phyloP scores from a whole-genome alignment of 2,888 invertebrate species.

The Ceriagrion tenellum region DNA sequence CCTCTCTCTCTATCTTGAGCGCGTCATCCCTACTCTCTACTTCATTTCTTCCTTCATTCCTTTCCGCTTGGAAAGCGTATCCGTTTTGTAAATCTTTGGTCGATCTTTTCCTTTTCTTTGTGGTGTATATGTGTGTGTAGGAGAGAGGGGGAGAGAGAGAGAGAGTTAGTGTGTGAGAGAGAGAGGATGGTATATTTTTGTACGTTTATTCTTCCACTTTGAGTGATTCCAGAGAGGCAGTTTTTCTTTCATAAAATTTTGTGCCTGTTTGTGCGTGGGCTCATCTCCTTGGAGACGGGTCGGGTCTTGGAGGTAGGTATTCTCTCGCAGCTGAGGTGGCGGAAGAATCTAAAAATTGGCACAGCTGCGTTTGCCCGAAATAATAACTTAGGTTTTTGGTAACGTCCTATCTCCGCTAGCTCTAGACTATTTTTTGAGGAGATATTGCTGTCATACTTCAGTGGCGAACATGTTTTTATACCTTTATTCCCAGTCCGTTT shows the following conservation, averaged over 20 bases:
- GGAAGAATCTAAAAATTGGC: background rate
- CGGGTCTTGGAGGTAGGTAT: background rate
- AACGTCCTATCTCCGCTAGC: no score
- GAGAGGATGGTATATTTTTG: no score
- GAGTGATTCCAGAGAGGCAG: background rate
- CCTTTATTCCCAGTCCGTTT: no score
- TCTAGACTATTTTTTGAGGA: no score
- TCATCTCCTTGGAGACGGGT: background rate
- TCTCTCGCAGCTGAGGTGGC: background rate
- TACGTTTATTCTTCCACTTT: background rate
- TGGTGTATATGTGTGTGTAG: no score
- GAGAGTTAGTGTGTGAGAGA: no score
- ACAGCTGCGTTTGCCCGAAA: background rate
- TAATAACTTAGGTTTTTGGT: background rate
- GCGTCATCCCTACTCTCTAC: no score
- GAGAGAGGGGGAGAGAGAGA: no score
- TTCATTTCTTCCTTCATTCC: no score
- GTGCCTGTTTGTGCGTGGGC: background rate
- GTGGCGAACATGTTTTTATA: no score
- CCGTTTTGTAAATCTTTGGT: constrained; percentile 40
- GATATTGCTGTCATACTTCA: no score
- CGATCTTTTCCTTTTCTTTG: background rate
- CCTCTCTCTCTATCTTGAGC: no score
- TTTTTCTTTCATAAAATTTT: background rate
- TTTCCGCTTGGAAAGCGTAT: background rate